These are phyloP conservation scores for Pyrgus malvae DNA, from an alignment of 2,888 invertebrate genomes.

Conservation along the genomic window DNA sequence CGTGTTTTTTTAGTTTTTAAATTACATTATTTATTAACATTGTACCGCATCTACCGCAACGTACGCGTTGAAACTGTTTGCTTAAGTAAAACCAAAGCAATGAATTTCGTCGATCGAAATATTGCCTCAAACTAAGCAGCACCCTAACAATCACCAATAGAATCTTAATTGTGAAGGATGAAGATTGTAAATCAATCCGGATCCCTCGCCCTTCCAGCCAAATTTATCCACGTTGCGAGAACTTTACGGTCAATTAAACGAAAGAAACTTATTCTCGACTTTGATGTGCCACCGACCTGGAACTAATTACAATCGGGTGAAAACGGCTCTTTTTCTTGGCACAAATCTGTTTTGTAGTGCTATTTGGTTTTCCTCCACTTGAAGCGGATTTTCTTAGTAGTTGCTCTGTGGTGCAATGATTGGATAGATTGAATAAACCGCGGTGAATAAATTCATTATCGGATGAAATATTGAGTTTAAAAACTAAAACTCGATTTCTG, in stretches of 20 bases:
- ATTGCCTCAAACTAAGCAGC: neutral
- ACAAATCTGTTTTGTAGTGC: constrained; percentile 38
- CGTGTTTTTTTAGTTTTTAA: too few relatives aligned
- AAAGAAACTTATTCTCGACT: constrained; percentile 64
- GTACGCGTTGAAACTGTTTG: too few relatives aligned
- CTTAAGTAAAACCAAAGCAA: too few relatives aligned
- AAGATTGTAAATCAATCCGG: constrained; percentile 40
- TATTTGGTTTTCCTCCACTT: neutral
- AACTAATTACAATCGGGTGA: constrained; percentile 72
- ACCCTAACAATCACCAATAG: neutral
- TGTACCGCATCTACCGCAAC: too few relatives aligned
- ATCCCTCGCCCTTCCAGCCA: constrained; percentile 47
- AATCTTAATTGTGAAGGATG: constrained; percentile 11
- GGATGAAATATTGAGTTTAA: too few relatives aligned
- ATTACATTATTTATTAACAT: too few relatives aligned
- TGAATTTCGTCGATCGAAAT: neutral
- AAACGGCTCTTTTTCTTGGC: constrained; percentile 49
- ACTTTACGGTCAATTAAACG: constrained; percentile 71
- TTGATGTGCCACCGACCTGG: constrained; percentile 67
- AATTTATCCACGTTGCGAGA: constrained; percentile 49
- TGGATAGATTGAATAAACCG: too few relatives aligned
- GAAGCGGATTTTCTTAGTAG: too few relatives aligned
- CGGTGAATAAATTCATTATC: too few relatives aligned
- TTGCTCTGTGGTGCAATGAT: too few relatives aligned
- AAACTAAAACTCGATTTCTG: too few relatives aligned